phyloP scores from a whole-genome alignment of 2,797 vertebrate species.

The Ciconia nigra region DNA sequence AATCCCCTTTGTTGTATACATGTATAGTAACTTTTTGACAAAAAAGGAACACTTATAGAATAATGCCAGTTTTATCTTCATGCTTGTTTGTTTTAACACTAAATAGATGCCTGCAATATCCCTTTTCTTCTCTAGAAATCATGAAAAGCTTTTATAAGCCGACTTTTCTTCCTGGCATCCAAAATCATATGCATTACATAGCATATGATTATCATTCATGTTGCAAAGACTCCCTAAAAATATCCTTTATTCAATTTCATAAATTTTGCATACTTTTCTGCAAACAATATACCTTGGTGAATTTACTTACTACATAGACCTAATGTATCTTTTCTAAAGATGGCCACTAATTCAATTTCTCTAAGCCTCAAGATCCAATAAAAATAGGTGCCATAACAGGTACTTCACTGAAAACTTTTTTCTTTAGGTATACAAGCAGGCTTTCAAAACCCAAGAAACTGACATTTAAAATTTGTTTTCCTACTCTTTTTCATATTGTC shows the following conservation, averaged over 20 bases:
- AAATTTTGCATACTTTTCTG: not conserved
- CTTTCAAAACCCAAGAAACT: not conserved
- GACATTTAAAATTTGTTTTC: not conserved
- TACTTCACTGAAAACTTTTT: not conserved
- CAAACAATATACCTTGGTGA: not conserved
- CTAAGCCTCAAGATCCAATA: not conserved
- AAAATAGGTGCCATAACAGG: not conserved
- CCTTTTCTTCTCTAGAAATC: not conserved
- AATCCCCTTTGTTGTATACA: not conserved
- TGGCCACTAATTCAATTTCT: not conserved
- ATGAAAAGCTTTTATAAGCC: not conserved
- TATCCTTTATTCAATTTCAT: not conserved
- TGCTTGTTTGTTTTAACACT: not conserved
- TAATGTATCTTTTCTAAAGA: not conserved
- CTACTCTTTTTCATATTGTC: not conserved
- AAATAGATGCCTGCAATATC: not conserved
- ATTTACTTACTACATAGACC: not conserved
- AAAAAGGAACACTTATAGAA: not conserved
- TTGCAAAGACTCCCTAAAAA: not conserved
- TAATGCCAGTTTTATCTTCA: not conserved
- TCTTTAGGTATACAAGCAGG: not conserved
- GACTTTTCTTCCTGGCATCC: not conserved
- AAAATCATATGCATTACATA: not conserved
- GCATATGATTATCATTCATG: not conserved
- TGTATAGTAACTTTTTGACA: not conserved